These are phyloP conservation scores for Magallana gigas DNA, from an alignment of 1,140 invertebrate species.

Conservation along the genomic window DNA sequence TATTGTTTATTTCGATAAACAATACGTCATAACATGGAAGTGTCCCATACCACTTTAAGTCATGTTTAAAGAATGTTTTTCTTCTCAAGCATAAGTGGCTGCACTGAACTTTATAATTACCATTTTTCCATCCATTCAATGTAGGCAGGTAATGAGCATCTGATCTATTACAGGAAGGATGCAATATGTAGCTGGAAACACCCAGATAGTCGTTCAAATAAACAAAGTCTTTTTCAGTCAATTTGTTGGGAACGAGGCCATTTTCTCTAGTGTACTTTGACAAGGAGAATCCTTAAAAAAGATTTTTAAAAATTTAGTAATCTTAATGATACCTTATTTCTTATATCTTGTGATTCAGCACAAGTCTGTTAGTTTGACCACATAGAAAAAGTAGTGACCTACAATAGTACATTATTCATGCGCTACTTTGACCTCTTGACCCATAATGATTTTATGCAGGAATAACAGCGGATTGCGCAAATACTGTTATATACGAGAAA, in stretches of 20 bases:
- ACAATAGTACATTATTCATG: too few species aligned
- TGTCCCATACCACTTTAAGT: neutral
- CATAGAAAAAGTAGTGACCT: too few species aligned
- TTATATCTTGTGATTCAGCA: too few species aligned
- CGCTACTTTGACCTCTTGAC: too few species aligned
- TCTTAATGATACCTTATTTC: too few species aligned
- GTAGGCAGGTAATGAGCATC: neutral
- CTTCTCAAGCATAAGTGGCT: neutral
- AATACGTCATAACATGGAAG: too few species aligned
- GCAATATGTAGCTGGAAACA: neutral
- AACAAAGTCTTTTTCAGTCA: neutral
- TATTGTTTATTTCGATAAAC: too few species aligned
- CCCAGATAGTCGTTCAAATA: constrained; percentile 1
- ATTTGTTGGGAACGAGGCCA: neutral
- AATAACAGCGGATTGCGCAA: too few species aligned
- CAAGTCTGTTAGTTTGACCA: too few species aligned
- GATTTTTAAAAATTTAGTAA: neutral
- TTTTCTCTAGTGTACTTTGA: neutral
- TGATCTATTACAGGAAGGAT: constrained; percentile 19
- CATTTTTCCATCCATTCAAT: constrained; percentile 33
- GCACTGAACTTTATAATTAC: neutral
- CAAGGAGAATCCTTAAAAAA: neutral
- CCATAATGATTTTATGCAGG: too few species aligned
- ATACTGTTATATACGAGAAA: too few species aligned
- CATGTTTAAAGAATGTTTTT: neutral